Evolutionary conservation across 2,797 vertebrate species (phyloP), one percentile per base, ranked within the genome.

Genomic region (Silurus aristotelis): DNA sequence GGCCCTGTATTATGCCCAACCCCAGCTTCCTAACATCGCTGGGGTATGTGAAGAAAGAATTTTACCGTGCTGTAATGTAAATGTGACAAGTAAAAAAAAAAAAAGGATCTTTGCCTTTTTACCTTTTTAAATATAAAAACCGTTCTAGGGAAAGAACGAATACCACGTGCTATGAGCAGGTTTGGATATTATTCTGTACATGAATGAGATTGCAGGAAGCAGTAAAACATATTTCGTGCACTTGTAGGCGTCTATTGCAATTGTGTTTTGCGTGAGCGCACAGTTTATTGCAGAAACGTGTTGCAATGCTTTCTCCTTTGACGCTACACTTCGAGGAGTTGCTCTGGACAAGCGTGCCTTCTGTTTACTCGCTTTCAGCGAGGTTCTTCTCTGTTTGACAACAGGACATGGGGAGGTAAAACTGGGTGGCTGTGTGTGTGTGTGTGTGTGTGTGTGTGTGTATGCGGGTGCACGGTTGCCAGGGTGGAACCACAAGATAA

Each of bases 351-450:
- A 14, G n/a, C 60, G 43, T 31, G 2, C 58, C 19, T 43, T 79
- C 76, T 71, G 27, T 63, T 83, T 64, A 64, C 76, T 7, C 14
- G 48, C 79, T 38, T 52, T 86, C 86, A 82, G 82, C 48, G 55
- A 1, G 48, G 48, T 63, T 80, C 80, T 83, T 87, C 70, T 67
- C 79, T 86, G 86, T 86, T 52, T 84, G 83, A 85, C 84, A 88
- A 88, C 91, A 93, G 90, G 92, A 93, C 93, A 83, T 89, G 71
- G 87, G 89, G 90, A 89, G 48, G 48, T 38, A 3, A 38, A 38
- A 38, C 38, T 82, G 76, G 72, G 60, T 55, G 79, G 27, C 9
- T 8, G 27, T 91, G 92, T 91, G 90, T 89, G 87, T 87, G 87
- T 88, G 84, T 68, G 78, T 83, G 88, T 86, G 92, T 91, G 90